phyloP scores from a whole-genome alignment of 92 coral and sea anemone species.

The Umimayanthus kanabou region DNA sequence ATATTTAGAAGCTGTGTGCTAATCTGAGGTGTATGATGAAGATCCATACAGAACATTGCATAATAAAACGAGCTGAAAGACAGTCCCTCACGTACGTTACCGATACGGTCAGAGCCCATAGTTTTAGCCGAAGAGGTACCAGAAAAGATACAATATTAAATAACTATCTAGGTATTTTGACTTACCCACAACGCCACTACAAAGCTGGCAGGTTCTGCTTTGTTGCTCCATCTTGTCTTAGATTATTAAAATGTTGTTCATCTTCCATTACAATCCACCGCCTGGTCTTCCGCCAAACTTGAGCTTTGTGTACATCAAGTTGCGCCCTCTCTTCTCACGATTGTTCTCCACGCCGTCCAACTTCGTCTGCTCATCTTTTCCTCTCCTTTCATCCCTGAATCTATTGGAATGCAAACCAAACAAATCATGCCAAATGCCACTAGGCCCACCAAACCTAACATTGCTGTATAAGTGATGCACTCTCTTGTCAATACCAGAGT shows the following conservation, averaged over 20 bases:
- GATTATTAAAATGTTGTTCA: background rate
- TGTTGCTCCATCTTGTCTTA: background rate
- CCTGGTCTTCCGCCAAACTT: conserved; percentile 7
- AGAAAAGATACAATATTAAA: no score
- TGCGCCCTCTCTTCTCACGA: background rate
- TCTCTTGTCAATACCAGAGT: background rate
- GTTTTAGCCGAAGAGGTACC: no score
- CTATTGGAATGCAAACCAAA: background rate
- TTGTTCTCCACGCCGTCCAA: background rate
- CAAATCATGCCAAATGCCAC: background rate
- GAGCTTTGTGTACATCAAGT: background rate
- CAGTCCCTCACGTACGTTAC: no score
- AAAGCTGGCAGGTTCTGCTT: no score
- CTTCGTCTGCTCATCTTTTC: background rate
- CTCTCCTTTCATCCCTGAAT: background rate
- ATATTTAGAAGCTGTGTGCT: no score
- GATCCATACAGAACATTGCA: no score
- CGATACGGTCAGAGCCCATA: no score
- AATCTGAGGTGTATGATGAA: no score
- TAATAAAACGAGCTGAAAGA: no score
- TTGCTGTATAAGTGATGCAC: background rate
- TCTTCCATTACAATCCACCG: background rate
- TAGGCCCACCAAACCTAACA: background rate
- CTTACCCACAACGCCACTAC: no score
- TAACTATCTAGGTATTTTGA: no score